Conservation (phyloP, 2,888 invertebrate genomes). For the Lithophane ornitopus region DNA sequence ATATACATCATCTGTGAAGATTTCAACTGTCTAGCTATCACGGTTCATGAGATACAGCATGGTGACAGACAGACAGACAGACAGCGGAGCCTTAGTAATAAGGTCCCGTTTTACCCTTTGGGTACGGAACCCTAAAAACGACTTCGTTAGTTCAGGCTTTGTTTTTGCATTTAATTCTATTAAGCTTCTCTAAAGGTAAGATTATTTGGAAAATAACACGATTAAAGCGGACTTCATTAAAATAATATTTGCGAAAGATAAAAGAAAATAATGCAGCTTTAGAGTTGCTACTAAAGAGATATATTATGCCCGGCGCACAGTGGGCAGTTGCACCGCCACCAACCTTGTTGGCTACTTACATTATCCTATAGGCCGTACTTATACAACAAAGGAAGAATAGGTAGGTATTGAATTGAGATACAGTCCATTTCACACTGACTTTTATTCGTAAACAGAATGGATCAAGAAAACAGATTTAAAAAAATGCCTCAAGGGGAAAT, state of each 20-base stretch:
- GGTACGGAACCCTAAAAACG: no score
- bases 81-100: no score
- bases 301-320: background rate
- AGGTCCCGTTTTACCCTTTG: no score
- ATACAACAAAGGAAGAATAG: no score
- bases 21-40: no score
- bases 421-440: no score
- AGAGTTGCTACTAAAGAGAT: background rate
- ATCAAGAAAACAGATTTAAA: background rate
- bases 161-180: slow-evolving; percentile 31
- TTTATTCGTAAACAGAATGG: background rate
- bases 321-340: background rate
- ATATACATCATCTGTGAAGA: no score
- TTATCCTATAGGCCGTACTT: no score
- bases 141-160: background rate
- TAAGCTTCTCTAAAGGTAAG: background rate
- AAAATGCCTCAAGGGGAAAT: background rate
- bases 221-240: background rate
- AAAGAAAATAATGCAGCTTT: background rate
- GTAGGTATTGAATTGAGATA: no score
- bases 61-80: no score
- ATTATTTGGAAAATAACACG: background rate
- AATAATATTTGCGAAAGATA: slow-evolving; percentile 7
- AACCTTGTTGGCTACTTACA: no score
- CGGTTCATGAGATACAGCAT: no score